Percentiles rank a stretch among this genome's conserved stretches.
Evolutionary conservation across 2,113 vertebrate species (phyloP).

Genomic region (Circaetus gallicus): DNA sequence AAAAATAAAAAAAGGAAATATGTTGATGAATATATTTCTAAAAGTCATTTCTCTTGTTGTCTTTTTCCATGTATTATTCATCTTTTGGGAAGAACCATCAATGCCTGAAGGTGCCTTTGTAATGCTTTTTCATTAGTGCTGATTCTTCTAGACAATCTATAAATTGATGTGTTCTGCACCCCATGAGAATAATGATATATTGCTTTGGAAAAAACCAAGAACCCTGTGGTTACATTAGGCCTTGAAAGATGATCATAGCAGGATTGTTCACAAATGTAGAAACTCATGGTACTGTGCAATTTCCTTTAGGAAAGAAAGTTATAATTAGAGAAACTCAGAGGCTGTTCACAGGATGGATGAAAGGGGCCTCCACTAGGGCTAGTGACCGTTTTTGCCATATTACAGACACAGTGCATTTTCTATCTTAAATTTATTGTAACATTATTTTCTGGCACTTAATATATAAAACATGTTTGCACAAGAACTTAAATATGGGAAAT

Average conservation of each 20-base stretch:
- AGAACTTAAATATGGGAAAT: neutral
- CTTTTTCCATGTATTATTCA: conserved; percentile 15
- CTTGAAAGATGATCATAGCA: neutral
- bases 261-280: neutral
- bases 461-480: neutral
- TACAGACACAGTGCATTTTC: neutral
- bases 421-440: neutral
- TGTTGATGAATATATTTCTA: conserved; percentile 4
- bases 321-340: neutral
- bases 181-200: neutral
- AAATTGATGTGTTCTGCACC: neutral
- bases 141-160: neutral
- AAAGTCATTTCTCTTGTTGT: neutral
- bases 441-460: neutral
- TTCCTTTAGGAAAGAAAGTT: neutral
- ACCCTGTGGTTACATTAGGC: neutral
- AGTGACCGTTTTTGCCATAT: neutral
- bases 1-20: conserved; percentile 11
- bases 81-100: neutral
- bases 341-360: neutral
- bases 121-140: neutral
- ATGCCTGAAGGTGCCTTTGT: neutral
- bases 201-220: neutral
- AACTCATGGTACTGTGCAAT: neutral
- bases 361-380: neutral